Base-by-base conservation (phyloP, 2,797 vertebrate genomes). In the Harpagifer antarcticus region DNA sequence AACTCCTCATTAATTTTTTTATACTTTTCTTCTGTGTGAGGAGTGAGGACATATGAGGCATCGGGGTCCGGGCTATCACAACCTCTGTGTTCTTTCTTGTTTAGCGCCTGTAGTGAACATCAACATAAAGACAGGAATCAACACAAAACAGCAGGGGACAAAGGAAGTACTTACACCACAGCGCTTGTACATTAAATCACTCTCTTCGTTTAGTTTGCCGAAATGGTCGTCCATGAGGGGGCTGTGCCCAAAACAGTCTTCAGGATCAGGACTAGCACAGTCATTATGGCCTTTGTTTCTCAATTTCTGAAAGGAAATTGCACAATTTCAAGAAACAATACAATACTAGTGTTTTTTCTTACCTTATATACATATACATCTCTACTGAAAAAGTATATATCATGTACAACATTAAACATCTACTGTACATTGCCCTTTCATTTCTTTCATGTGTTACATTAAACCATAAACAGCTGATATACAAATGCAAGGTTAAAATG, bases 1-100 rank as follows among this genome's bases (percentile, higher is more conserved):
- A 99, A 99, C 93, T 99, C 98, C 96, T 99, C 98, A 97, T 99
- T 99, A 96, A 99, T 99, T 99, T 99, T 99, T 98, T 99, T 99
- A 98, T 99, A 99, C 94, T 99, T 99, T 96, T 99, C 98, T 96
- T 99, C 98, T 93, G 98, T 99, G 95, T 99, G 98, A 94, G 98
- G 98, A 92, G 98, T 99, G 96, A 99, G 98, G 96, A 99, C 98
- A 97, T 98, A 99, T 94, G 98, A 98, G 95, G 97, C 96, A 89
- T 99, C 98, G 79, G 98, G 98, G 94, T 99, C 98, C 93, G 98
- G 98, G 96, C 98, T 99, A 97, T 99, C 98, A 95, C 98, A 99
- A 94, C 98, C 98, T 98, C 98, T 96, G 97, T 99, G 98, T 95
- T 99, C 98, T 96, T 99, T 99, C 98, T 99, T 99, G 98, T 98